phyloP scores from a whole-genome alignment of 2,797 vertebrate species.

The Rhynchonycteris naso region DNA sequence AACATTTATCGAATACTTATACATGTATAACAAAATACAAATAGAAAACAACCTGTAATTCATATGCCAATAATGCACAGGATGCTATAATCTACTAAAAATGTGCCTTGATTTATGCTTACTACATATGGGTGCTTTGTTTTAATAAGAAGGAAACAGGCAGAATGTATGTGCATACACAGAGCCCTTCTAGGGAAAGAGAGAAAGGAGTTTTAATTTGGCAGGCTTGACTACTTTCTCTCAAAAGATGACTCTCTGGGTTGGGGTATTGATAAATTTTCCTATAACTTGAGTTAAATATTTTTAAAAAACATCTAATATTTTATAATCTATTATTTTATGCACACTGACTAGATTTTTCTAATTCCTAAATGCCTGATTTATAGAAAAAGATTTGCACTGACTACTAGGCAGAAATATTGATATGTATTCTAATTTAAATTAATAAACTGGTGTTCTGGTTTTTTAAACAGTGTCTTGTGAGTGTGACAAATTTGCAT shows the following conservation, averaged over 20 bases:
- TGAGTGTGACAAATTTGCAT: background rate
- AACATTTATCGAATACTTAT: background rate
- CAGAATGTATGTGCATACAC: background rate
- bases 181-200: background rate
- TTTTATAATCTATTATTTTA: conserved; percentile 24
- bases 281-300: background rate
- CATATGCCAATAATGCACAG: background rate
- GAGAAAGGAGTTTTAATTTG: background rate
- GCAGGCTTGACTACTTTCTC: background rate
- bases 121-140: background rate
- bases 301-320: background rate
- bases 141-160: background rate
- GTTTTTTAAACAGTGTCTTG: conserved; percentile 36
- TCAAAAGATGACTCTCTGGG: background rate
- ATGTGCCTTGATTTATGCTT: background rate
- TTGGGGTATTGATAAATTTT: background rate
- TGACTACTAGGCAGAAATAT: conserved; percentile 30
- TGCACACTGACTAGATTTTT: conserved; percentile 39
- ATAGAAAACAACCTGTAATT: background rate
- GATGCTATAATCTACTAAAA: background rate
- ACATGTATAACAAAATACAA: background rate
- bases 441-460: conserved; percentile 48
- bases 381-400: conserved; percentile 30
- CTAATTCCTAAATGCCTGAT: conserved; percentile 38
- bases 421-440: conserved; percentile 50